Evolutionary conservation across 2,797 vertebrate genomes (phyloP).

Genomic region (Pseudotriccus pelzelni): DNA sequence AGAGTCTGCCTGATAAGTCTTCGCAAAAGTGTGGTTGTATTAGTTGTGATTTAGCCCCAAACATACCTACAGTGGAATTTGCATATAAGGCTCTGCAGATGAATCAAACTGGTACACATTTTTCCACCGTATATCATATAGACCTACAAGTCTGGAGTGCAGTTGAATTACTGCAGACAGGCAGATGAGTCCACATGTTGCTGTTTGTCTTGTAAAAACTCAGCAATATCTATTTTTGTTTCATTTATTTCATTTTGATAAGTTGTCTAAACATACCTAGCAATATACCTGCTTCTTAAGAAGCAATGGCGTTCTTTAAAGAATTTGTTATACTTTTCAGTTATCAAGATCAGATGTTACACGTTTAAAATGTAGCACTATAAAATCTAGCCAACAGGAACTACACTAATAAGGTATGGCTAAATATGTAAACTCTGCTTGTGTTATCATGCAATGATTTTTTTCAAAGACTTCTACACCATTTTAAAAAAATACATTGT

Average conservation of each 20-base stretch:
- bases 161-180: neutral
- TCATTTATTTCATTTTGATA: neutral
- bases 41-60: neutral
- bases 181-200: accelerated
- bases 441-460: neutral
- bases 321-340: neutral
- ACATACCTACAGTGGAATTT: neutral
- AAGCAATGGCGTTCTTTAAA: neutral
- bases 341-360: neutral
- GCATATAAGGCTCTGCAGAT: neutral
- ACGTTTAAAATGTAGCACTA: neutral
- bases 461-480: neutral
- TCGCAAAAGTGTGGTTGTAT: neutral
- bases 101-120: neutral
- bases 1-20: neutral
- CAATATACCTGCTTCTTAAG: neutral
- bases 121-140: neutral
- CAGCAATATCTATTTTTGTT: neutral
- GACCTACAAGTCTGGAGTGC: neutral
- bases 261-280: neutral
- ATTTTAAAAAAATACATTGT: neutral
- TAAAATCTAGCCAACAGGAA: neutral
- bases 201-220: neutral
- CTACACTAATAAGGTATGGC: neutral
- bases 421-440: neutral